Conservation (phyloP, 2,797 vertebrate species). For the Pangasius krempfi region DNA sequence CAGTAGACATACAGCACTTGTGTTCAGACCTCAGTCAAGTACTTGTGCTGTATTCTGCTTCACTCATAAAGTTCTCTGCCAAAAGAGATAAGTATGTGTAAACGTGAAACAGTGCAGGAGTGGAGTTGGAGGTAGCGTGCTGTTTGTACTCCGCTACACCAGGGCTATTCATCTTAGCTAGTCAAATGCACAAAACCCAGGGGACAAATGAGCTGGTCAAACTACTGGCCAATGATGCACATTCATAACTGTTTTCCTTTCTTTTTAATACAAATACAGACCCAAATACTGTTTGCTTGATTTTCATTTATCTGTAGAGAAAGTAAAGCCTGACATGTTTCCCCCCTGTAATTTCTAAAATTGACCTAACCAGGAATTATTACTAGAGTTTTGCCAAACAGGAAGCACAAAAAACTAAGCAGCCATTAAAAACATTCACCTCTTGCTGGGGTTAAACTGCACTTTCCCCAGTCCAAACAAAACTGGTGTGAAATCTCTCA, state of each 20-base stretch:
- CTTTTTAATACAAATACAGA: too few species aligned
- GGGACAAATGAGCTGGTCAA: background rate
- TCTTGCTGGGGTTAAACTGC: background rate
- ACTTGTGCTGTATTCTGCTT: background rate
- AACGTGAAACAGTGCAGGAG: background rate
- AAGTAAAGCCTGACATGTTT: background rate
- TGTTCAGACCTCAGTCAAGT: background rate
- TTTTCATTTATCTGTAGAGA: background rate
- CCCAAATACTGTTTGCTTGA: background rate
- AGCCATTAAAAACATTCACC: background rate
- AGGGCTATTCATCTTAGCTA: background rate
- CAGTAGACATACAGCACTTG: background rate
- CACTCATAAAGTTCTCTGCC: background rate
- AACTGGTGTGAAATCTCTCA: background rate
- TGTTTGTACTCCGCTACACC: background rate
- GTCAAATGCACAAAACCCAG: background rate
- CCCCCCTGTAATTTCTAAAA: background rate
- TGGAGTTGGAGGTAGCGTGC: background rate
- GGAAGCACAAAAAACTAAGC: background rate
- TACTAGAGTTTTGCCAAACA: background rate
- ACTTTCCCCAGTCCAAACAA: background rate
- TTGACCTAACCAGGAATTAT: background rate
- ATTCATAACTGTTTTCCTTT: background rate
- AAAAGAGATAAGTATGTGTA: background rate
- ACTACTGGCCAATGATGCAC: background rate